Conservation (phyloP, 2,113 vertebrate species). For the Scomber colias region DNA sequence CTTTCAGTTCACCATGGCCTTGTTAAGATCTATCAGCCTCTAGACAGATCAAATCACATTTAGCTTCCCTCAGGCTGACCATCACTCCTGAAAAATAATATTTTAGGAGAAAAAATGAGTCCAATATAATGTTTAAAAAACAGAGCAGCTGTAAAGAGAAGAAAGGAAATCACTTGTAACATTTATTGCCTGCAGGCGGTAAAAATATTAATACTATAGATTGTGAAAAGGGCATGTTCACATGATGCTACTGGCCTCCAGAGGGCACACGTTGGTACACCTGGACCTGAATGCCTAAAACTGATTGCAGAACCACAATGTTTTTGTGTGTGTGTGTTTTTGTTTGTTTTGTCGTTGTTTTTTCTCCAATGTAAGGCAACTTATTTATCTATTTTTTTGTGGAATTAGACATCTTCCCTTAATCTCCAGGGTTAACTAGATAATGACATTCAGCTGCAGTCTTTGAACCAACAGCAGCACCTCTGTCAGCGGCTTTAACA, state of each 20-base stretch:
- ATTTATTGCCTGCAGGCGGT: constrained; percentile 17
- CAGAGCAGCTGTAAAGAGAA: constrained; percentile 2
- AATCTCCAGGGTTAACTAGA: too few relatives aligned
- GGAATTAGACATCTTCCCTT: too few relatives aligned
- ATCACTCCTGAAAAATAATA: constrained; percentile 31
- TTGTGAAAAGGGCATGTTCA: background rate
- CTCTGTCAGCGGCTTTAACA: too few relatives aligned
- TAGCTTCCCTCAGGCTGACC: constrained; percentile 18
- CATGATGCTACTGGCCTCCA: background rate
- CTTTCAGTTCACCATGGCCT: background rate
- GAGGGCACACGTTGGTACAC: background rate
- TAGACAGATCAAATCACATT: constrained; percentile 33
- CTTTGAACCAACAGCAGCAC: too few relatives aligned
- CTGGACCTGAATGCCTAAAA: background rate
- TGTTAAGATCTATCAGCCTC: constrained; percentile 13
- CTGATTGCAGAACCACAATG: background rate
- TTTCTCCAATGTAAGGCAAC: background rate
- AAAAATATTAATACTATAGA: constrained; percentile 27
- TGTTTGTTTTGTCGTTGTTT: too few relatives aligned
- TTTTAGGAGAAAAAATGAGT: background rate
- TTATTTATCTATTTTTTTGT: too few relatives aligned
- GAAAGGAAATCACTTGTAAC: background rate
- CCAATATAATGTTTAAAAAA: constrained; percentile 13
- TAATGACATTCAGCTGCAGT: too few relatives aligned
- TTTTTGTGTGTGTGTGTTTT: background rate